Evolutionary conservation across 2,113 vertebrate genomes (phyloP), one percentile per base, ranked within the genome.

Genomic region (Tricholaema leucomelas): DNA sequence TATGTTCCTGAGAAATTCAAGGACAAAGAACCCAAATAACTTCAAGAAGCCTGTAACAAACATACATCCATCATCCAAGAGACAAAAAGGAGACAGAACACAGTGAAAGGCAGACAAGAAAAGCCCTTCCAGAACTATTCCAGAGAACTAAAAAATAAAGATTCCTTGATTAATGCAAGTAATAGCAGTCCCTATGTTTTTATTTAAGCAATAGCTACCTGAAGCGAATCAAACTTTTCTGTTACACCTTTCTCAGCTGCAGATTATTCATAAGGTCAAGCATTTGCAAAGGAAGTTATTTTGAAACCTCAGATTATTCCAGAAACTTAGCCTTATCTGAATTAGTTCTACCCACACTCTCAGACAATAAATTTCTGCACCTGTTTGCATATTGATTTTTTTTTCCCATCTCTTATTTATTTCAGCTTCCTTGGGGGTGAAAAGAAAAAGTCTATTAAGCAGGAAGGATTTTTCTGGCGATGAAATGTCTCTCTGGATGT

Each of bases 331-430:
- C 54, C 72, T 95, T 95, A 92, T 91, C 92, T 96, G 93, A 94
- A 91, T 94, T 88, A 92, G 83, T 90, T 95, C 87, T 95, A 64
- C 65, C 36, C n/a, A 74, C 35, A 60, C 16, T 75, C 50, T 73
- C 46, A 81, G 75, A 36, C 87, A 96, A 92, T 92, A 93, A 75
- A 90, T 92, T 95, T 95, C 56, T 71, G 48, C 38, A 85, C 36
- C 16, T 83, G 69, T 93, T 93, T 91, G 65, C 72, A 96, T 93
- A 96, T 90, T 83, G 91, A 94, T 92, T 96, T 95, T 93, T 93
- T 88, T 35, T 40, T 12, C 31, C 81, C 61, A 81, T 94, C 91
- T 95, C 92, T 90, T 95, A 89, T 96, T 96, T 96, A 88, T 95
- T 96, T 91, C 69, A 70, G 65, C n/a, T 75, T 92, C 84, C 84